Percentiles rank a stretch among this genome's conserved stretches.
These are phyloP conservation scores for Tupiocoris notatus DNA, from an alignment of 2,888 invertebrate genomes.

Conservation along the genomic window DNA sequence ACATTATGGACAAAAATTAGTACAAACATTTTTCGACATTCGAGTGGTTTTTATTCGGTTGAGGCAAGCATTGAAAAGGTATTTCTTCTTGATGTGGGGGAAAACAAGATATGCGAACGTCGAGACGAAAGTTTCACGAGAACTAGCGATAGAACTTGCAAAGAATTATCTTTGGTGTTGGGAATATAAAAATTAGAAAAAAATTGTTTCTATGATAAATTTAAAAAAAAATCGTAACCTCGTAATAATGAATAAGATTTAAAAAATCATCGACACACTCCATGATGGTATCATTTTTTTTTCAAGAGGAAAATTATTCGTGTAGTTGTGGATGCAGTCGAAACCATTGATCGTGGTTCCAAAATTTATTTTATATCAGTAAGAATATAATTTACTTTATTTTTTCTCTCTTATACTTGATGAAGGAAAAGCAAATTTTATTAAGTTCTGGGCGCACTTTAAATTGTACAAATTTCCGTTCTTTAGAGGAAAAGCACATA, in stretches of 20 bases:
- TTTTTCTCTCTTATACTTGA: slow-evolving; percentile 1
- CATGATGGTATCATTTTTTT: slow-evolving; percentile 12
- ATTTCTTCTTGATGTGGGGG: neutral
- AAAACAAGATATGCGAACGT: neutral
- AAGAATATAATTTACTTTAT: slow-evolving; percentile 2
- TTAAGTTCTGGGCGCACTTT: slow-evolving; percentile 46
- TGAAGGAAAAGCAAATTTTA: slow-evolving; percentile 5
- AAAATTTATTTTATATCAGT: neutral
- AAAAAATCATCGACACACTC: slow-evolving; percentile 5
- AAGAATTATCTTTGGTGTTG: neutral
- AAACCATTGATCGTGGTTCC: slow-evolving; percentile 31
- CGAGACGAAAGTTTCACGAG: neutral
- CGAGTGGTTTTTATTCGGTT: neutral
- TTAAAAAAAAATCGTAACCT: neutral
- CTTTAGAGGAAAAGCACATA: slow-evolving; percentile 40
- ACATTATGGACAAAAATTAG: no score
- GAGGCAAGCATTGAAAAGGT: neutral
- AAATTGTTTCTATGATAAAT: neutral
- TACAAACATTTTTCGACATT: neutral
- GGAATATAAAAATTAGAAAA: neutral
- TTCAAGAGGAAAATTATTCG: slow-evolving; percentile 26
- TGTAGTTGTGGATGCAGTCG: slow-evolving; percentile 39
- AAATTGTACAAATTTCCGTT: slow-evolving; percentile 43
- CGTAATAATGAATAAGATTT: no score
- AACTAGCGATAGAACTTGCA: neutral